A percentile compares a stretch with the other conserved stretches of the same genome.
Conservation (phyloP, 2,113 vertebrate genomes). For the Heterochromis multidens region DNA sequence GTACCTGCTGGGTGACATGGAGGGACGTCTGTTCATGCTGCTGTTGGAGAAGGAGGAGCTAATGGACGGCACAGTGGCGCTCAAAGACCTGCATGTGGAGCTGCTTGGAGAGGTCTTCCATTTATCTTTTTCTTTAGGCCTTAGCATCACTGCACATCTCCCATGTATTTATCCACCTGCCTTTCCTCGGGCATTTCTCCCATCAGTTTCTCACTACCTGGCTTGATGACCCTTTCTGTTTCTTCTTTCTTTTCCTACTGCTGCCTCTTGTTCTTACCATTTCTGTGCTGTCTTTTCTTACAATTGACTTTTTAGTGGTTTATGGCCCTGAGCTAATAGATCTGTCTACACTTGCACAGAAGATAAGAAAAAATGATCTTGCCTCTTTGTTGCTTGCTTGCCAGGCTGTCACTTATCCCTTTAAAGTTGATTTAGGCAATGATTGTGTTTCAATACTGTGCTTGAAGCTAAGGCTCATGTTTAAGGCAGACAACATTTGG, state of each 20-base stretch:
- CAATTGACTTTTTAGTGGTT: slow-evolving; percentile 33
- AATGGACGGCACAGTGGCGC: slow-evolving; percentile 91
- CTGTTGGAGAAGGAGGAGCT: slow-evolving; percentile 97
- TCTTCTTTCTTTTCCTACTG: not conserved
- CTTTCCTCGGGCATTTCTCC: not conserved
- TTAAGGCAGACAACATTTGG: slow-evolving; percentile 7
- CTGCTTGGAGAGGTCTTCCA: slow-evolving; percentile 90
- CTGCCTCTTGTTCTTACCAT: not conserved
- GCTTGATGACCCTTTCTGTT: not conserved
- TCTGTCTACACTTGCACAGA: not conserved
- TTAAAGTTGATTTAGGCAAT: slow-evolving; percentile 36
- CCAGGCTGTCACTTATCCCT: slow-evolving; percentile 21
- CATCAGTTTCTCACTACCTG: not conserved
- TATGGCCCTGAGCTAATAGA: slow-evolving; percentile 26
- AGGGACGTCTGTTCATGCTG: slow-evolving; percentile 96
- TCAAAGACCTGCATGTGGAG: slow-evolving; percentile 95
- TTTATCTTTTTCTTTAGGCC: not conserved
- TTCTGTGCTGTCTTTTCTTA: not conserved
- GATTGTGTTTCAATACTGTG: slow-evolving; percentile 4
- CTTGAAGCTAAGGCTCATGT: not conserved
- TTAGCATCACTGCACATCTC: not conserved
- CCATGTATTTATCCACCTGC: slow-evolving; percentile 2
- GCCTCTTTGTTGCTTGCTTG: slow-evolving; percentile 4
- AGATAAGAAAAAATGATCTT: slow-evolving; percentile 13
- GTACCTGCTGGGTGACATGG: slow-evolving; percentile 97